Conservation (phyloP, 2,113 vertebrate species). For the Synodontis membranacea region DNA sequence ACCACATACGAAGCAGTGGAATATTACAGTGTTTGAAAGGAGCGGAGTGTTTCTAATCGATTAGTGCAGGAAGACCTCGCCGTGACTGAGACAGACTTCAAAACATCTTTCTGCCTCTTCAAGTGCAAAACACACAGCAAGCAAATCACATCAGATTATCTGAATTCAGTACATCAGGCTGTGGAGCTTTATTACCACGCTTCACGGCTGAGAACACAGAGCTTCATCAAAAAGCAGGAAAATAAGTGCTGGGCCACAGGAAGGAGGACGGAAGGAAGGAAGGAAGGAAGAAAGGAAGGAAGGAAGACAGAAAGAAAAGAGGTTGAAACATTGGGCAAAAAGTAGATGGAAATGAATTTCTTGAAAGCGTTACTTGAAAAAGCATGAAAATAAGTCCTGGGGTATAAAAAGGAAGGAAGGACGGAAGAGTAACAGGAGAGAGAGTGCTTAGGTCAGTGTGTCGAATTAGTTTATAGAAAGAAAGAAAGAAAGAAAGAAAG, state of each 20-base stretch:
- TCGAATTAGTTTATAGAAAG: no score
- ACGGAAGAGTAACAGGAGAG: background rate
- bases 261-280: background rate
- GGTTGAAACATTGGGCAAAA: no score
- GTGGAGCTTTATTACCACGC: background rate
- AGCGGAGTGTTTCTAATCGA: slow-evolving; percentile 66
- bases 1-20: slow-evolving; percentile 61
- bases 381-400: no score
- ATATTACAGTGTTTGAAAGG: slow-evolving; percentile 70
- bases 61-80: slow-evolving; percentile 58
- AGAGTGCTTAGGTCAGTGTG: no score
- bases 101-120: slow-evolving; percentile 23
- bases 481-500: no score
- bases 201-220: background rate
- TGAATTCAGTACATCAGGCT: slow-evolving; percentile 3
- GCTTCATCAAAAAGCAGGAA: background rate
- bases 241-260: background rate
- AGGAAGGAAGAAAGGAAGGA: background rate
- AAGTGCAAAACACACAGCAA: slow-evolving; percentile 16
- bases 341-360: no score
- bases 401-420: background rate
- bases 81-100: slow-evolving; percentile 57
- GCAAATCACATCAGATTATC: slow-evolving; percentile 25
- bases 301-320: no score
- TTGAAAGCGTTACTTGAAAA: no score